Base-by-base conservation (phyloP, 2,888 invertebrate genomes). In the Agrenia bidenticulata region DNA sequence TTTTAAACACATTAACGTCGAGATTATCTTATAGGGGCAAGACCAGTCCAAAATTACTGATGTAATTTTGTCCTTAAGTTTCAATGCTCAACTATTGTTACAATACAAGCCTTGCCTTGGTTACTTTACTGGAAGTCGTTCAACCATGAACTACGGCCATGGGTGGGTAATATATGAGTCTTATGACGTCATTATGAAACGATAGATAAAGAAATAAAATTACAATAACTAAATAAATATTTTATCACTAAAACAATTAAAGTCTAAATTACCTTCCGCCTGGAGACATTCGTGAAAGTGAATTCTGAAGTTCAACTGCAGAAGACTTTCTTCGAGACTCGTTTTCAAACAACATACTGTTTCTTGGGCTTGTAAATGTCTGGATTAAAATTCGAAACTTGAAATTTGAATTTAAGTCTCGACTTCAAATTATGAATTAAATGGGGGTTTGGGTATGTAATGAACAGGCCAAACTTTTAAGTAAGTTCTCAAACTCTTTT, bases 401-500 rank as follows among this genome's bases (percentile, higher is more conserved):
- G 32, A 32, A 32, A 45, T 17, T 9, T 15, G 5, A 15, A 9
- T 45, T 45, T 15, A 45, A n/a, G n/a, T 19, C 11, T 32, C 11
- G 4, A 32, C 11, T 32, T 32, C 32, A 32, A 45, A 45, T 45
- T 45, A 9, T 5, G 2, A 17, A 17, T 5, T 45, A 45, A 45
- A 39, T 39, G 19, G 51, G 51, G 51, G 51, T 15, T 51, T 24
- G 21, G 51, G 51, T 51, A 51, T 51, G 51, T 57, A 57, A n/a
- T 39, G 57, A 2, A 57, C 57, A 37, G 57, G 57, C 57, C 57
- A 57, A n/a, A 57, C 57, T 39, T 57, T 57, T 23, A 57, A 21
- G 21, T 57, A 57, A 21, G 26, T 41, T 57, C 39, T 57, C 27
- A 57, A 41, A 23, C 41, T 57, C 19, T 41, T 57, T 41, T 21